A percentile compares a stretch with the other conserved stretches of the same genome.
Conservation (phyloP, 2,888 invertebrate species). For the Nematopogon swammerdamellus region DNA sequence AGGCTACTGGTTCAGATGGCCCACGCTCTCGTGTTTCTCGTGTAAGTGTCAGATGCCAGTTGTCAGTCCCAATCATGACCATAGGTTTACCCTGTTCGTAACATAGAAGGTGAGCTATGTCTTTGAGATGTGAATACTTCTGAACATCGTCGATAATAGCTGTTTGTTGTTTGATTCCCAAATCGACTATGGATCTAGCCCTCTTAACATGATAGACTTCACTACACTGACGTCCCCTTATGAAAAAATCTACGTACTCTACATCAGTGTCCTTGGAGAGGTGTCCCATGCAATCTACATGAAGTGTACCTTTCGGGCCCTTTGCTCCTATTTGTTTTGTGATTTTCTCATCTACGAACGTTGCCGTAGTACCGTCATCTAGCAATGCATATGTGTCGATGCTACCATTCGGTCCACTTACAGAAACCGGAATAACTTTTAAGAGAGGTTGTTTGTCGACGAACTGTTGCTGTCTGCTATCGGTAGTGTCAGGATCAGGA, state of each 20-base stretch:
- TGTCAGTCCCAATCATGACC: not conserved
- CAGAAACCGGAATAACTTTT: not conserved
- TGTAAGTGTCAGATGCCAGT: not conserved
- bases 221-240: not conserved
- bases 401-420: not conserved
- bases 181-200: not conserved
- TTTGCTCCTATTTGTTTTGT: not conserved
- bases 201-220: not conserved
- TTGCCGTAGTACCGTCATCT: not conserved
- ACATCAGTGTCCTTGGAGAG: not conserved
- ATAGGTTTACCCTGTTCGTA: too few relatives aligned
- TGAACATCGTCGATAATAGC: too few relatives aligned
- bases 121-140: too few relatives aligned
- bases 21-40: not conserved
- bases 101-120: too few relatives aligned
- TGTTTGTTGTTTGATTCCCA: not conserved
- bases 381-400: not conserved
- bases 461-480: not conserved
- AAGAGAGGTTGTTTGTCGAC: not conserved
- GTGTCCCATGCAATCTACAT: not conserved
- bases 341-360: not conserved
- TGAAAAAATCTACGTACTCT: conserved; percentile 1
- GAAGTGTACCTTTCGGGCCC: not conserved
- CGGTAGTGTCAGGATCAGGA: too few relatives aligned
- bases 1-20: not conserved